phyloP scores from a whole-genome alignment of 2,797 vertebrate genomes.

The Antrozous pallidus region DNA sequence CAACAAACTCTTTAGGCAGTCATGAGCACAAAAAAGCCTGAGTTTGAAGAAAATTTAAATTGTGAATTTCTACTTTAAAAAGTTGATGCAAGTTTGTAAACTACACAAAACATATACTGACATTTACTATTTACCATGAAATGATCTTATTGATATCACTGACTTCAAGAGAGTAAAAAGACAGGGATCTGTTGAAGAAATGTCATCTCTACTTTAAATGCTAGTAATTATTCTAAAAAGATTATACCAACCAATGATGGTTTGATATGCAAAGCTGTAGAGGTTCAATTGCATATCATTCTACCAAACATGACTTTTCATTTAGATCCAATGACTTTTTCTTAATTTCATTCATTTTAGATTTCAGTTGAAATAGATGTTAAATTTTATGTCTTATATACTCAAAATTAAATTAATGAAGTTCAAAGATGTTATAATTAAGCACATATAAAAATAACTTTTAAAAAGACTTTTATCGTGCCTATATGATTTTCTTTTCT shows the following conservation, averaged over 20 bases:
- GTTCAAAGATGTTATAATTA: background rate
- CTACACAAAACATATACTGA: background rate
- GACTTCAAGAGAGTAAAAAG: background rate
- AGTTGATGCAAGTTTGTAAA: background rate
- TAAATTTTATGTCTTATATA: background rate
- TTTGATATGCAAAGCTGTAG: background rate
- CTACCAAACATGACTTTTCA: conserved; percentile 15
- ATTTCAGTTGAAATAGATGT: conserved; percentile 29
- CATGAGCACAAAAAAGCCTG: background rate
- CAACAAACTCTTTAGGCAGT: background rate
- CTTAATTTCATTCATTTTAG: conserved; percentile 26
- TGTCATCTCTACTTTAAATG: background rate
- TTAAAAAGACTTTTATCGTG: background rate
- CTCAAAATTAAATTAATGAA: background rate
- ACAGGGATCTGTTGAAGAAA: background rate
- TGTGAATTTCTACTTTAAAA: conserved; percentile 12
- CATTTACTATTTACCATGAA: background rate
- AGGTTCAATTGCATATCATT: background rate
- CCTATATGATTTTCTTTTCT: background rate
- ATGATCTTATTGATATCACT: background rate
- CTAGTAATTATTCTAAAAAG: background rate
- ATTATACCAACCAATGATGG: background rate
- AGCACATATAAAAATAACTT: background rate
- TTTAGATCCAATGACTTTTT: conserved; percentile 40
- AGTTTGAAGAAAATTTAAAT: background rate